Evolutionary conservation across 2,797 vertebrate genomes (phyloP), one percentile per base, ranked within the genome.

Genomic region (Brachymystax lenok): DNA sequence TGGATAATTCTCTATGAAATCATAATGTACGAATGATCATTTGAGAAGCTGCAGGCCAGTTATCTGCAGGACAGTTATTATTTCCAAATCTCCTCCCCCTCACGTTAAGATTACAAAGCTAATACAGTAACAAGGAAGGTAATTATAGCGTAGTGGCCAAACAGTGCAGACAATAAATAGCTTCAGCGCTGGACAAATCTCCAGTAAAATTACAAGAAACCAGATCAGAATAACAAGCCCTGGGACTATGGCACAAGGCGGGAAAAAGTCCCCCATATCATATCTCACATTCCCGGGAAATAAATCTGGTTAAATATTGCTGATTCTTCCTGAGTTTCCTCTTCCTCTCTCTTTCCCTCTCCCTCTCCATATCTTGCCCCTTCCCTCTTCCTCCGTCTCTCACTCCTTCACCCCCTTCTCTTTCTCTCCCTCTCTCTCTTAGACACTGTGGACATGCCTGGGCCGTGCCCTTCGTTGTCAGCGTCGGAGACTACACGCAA

Each of bases 401-500:
- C 40, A 2, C 40, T 30, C 30, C 24, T 24, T 24, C 24, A 24
- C 10, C 40, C 2, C 8, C 8, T 46, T 46, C 0, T 46, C 40
- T 46, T 46, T 10, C 2, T 12, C 40, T 46, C 40, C 40, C 40
- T 12, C 40, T 46, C 40, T 46, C 40, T 46, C 40, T 1, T 2
- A 77, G 75, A 81, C 83, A 69, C 40, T 80, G 85, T 71, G 63
- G 59, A 24, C 2, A 10, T 79, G 88, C 80, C 83, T 79, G 77
- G 75, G 75, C 63, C 71, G 5, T 54, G 54, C 77, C 79, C 79
- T 77, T 82, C 64, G 1, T 79, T 87, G 88, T 83, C 88, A 82
- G 83, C 83, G 61, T 61, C 76, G 71, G 83, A 67, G 82, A 77
- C 76, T 27, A 78, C 77, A 30, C 76, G 77, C 78, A 78, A 78